Conservation (phyloP, 2,888 invertebrate genomes). For the Leptinotarsa rubiginosa region DNA sequence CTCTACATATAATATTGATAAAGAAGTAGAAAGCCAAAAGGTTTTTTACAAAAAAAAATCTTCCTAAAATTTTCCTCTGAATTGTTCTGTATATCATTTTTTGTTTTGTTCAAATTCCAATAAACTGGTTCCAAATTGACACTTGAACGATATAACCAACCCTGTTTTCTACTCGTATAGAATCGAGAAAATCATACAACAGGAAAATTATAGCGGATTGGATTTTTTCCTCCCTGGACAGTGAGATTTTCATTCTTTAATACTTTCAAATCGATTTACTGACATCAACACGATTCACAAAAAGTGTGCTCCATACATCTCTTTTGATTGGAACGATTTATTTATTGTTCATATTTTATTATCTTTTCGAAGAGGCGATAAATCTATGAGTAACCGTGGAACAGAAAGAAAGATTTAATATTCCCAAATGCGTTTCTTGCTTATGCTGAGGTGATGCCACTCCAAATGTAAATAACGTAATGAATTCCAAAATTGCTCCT, state of each 20-base stretch:
- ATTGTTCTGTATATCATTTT: too few species aligned
- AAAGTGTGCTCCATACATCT: neutral
- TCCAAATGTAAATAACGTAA: conserved; percentile 51
- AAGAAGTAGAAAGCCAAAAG: too few species aligned
- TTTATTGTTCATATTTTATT: conserved; percentile 27
- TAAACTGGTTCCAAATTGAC: too few species aligned
- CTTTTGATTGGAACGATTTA: conserved; percentile 16
- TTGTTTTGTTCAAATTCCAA: too few species aligned
- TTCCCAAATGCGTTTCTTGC: conserved; percentile 41
- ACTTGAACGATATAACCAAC: too few species aligned
- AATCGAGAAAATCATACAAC: neutral
- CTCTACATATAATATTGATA: too few species aligned
- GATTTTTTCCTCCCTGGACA: neutral
- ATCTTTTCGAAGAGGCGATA: conserved; percentile 19
- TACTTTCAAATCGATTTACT: neutral
- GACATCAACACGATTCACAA: conserved; percentile 12
- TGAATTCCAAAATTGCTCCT: conserved; percentile 53
- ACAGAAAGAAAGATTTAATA: conserved; percentile 37
- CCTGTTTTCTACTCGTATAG: too few species aligned
- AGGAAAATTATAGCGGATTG: neutral
- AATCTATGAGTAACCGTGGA: conserved; percentile 25
- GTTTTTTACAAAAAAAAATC: too few species aligned
- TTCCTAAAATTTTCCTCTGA: too few species aligned
- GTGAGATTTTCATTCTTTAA: neutral
- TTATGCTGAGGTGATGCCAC: conserved; percentile 36